Percentiles rank a stretch among this genome's conserved stretches.
These are phyloP conservation scores for Pyrocoelia pectoralis DNA, from an alignment of 2,888 invertebrate genomes.

Conservation along the genomic window DNA sequence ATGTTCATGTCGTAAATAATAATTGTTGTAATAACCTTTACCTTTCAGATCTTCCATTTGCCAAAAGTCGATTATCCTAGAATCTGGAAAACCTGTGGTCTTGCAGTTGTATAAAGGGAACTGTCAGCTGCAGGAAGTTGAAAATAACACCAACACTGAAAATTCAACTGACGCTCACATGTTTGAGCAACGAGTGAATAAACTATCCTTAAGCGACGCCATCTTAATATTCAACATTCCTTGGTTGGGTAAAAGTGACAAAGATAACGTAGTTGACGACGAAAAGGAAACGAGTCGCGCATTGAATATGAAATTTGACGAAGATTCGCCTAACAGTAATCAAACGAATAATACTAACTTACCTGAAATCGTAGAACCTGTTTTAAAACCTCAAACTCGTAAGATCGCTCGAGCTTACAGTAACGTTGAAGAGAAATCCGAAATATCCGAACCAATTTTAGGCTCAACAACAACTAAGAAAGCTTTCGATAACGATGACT, in stretches of 20 bases:
- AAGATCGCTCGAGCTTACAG: slow-evolving; percentile 63
- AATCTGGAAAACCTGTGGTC: slow-evolving; percentile 76
- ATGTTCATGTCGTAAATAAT: slow-evolving; percentile 44
- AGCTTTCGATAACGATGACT: slow-evolving; percentile 57
- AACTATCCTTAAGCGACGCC: slow-evolving; percentile 53
- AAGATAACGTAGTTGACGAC: slow-evolving; percentile 61
- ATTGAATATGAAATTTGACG: slow-evolving; percentile 59
- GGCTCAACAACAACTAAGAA: slow-evolving; percentile 51
- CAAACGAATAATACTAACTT: slow-evolving; percentile 12
- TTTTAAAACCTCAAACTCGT: slow-evolving; percentile 69
- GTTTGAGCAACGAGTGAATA: slow-evolving; percentile 31
- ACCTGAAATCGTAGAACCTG: slow-evolving; percentile 79
- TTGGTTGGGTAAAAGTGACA: slow-evolving; percentile 62
- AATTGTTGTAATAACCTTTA: neutral
- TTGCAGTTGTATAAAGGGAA: slow-evolving; percentile 80
- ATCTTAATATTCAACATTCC: slow-evolving; percentile 61
- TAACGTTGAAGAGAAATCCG: slow-evolving; percentile 58
- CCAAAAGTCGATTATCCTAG: slow-evolving; percentile 75
- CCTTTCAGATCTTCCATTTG: slow-evolving; percentile 78
- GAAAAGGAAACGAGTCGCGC: slow-evolving; percentile 67
- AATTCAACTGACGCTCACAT: neutral
- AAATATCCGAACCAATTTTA: slow-evolving; percentile 73
- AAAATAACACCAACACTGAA: neutral
- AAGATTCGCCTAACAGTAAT: slow-evolving; percentile 30
- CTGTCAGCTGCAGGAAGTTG: slow-evolving; percentile 68